Conservation (phyloP, 2,113 vertebrate genomes). For the Cygnus atratus region DNA sequence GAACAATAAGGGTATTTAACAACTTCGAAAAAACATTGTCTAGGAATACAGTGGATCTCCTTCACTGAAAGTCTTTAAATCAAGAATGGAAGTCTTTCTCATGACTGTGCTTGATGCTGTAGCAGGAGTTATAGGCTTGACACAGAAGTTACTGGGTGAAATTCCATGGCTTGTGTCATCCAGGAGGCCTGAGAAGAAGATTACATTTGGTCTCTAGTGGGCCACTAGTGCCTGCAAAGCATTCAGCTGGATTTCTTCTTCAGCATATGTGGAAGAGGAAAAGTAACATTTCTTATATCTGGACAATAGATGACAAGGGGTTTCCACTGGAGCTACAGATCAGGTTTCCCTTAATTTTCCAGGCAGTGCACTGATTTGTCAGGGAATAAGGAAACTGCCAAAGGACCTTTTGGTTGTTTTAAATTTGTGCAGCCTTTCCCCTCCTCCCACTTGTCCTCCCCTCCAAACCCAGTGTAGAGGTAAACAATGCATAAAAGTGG, state of each 20-base stretch:
- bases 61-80: constrained; percentile 51
- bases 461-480: background rate
- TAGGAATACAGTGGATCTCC: background rate
- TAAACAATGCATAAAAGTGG: background rate
- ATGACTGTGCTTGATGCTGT: background rate
- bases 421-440: constrained; percentile 20
- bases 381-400: constrained; percentile 10
- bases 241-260: constrained; percentile 8
- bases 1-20: constrained; percentile 43
- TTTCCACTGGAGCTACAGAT: constrained; percentile 47
- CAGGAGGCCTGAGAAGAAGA: background rate
- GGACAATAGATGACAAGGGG: constrained; percentile 54
- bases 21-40: constrained; percentile 9
- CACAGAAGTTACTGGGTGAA: background rate
- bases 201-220: constrained; percentile 25
- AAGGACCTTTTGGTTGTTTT: background rate
- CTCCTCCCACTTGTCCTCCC: background rate
- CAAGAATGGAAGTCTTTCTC: constrained; percentile 17
- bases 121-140: constrained; percentile 25
- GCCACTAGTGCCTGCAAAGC: background rate
- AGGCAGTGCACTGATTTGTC: constrained; percentile 32
- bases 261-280: background rate
- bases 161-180: constrained; percentile 35
- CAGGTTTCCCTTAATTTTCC: constrained; percentile 33
- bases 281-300: constrained; percentile 37